Conservation (phyloP, 2,888 invertebrate genomes). For the Pollenia griseotomentosa region DNA sequence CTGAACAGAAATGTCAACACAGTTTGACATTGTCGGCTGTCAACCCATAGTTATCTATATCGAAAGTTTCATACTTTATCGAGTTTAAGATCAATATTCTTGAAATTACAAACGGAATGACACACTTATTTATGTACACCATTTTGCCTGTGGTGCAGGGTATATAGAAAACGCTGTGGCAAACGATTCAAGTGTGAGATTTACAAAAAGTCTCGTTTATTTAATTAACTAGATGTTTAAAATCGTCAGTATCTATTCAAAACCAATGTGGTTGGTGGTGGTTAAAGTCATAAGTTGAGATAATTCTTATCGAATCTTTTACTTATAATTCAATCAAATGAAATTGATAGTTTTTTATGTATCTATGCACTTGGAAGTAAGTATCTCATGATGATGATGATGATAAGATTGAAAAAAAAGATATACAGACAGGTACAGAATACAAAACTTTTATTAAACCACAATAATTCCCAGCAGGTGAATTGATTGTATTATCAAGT, state of each 20-base stretch:
- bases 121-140: too few species aligned
- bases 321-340: conserved; percentile 59
- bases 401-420: neutral
- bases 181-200: conserved; percentile 21
- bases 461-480: conserved; percentile 70
- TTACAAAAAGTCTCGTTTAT: neutral
- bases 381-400: neutral
- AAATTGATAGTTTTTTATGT: conserved; percentile 62
- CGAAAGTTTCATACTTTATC: too few species aligned
- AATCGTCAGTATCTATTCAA: neutral
- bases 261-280: conserved; percentile 28
- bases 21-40: too few species aligned
- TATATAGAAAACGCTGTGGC: too few species aligned
- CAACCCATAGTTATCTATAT: too few species aligned
- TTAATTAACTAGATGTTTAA: neutral
- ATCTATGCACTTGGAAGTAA: neutral
- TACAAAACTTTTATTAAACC: conserved; percentile 47
- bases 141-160: too few species aligned
- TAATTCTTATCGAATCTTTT: conserved; percentile 27
- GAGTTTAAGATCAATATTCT: too few species aligned
- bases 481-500: conserved; percentile 55
- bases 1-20: too few species aligned
- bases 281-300: conserved; percentile 20
- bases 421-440: conserved; percentile 10
- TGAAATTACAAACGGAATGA: too few species aligned